Evolutionary conservation across 2,113 vertebrate genomes (phyloP), one percentile per base, ranked within the genome.

Genomic region (Zapus hudsonius): DNA sequence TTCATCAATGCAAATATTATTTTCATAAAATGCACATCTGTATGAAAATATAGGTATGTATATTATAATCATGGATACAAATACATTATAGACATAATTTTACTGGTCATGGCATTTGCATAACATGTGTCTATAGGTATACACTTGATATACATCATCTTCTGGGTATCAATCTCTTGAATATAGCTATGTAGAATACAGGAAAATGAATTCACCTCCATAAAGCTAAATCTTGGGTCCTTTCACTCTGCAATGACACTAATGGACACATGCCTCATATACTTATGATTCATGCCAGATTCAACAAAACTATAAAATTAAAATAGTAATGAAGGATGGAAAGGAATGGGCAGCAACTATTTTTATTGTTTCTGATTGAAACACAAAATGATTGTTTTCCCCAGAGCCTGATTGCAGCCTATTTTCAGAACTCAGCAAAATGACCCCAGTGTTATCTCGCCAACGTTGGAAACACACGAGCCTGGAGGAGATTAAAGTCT

Each of bases 331-430:
- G 80, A 93, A 91, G 47, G 55, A 5, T 61, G n/a, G 76, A 91
- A 76, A 91, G 95, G 67, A 94, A 96, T 69, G 87, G 87, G 59
- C 84, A 96, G 96, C 57, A 27, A 96, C 94, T 96, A 96, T 96
- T 96, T 96, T 95, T 94, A 96, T 96, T 97, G 94, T 96, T 96
- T 91, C 84, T 89, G 94, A 79, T 85, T 27, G 59, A 94, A 92
- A 96, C 82, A 94, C 69, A 84, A 72, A 95, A 94, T 95, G 93
- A 95, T 94, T 96, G 95, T 94, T 93, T n/a, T 93, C 84, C 72
- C 66, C 29, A 47, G 95, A 89, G 81, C 64, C 91, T 96, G 96
- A 97, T 96, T 96, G 76, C 96, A 96, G 94, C 64, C 92, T 95
- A 97, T 97, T 97, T 96, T 93, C 82, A 91, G 96, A 93, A 89